These are phyloP conservation scores for Ormyrus nitidulus DNA, from an alignment of 2,888 invertebrate species.

Conservation along the genomic window DNA sequence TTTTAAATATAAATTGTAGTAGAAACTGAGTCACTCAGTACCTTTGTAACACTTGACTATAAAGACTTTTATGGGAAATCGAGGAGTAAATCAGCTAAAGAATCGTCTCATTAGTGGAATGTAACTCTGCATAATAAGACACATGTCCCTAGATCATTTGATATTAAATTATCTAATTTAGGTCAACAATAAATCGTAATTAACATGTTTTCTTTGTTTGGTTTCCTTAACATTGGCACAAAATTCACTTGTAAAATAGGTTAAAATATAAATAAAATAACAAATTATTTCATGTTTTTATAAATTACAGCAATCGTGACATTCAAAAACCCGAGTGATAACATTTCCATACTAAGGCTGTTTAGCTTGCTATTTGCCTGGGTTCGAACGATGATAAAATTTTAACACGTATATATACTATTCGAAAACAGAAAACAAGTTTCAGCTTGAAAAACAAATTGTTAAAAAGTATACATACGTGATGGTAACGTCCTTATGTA, in stretches of 20 bases:
- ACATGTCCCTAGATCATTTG: neutral
- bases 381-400: too few relatives aligned
- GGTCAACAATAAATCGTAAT: conserved; percentile 17
- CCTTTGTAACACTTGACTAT: neutral
- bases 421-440: too few relatives aligned
- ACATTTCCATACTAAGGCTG: too few relatives aligned
- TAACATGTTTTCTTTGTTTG: conserved; percentile 1
- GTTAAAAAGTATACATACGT: too few relatives aligned
- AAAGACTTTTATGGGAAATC: conserved; percentile 2
- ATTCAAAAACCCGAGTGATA: too few relatives aligned
- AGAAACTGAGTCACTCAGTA: neutral
- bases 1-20: neutral
- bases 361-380: too few relatives aligned
- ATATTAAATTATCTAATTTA: conserved; percentile 16
- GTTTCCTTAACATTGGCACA: neutral
- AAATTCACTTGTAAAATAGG: neutral
- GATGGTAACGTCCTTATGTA: too few relatives aligned
- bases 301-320: too few relatives aligned
- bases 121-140: neutral
- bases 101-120: neutral
- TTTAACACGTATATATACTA: too few relatives aligned
- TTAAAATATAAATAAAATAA: neutral
- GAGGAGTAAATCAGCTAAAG: conserved; percentile 11
- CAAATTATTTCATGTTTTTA: too few relatives aligned
- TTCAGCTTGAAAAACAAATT: too few relatives aligned